A percentile compares a stretch with the other conserved stretches of the same genome.
phyloP scores from a whole-genome alignment of 2,113 vertebrate genomes.

The Trematomus loennbergii region DNA sequence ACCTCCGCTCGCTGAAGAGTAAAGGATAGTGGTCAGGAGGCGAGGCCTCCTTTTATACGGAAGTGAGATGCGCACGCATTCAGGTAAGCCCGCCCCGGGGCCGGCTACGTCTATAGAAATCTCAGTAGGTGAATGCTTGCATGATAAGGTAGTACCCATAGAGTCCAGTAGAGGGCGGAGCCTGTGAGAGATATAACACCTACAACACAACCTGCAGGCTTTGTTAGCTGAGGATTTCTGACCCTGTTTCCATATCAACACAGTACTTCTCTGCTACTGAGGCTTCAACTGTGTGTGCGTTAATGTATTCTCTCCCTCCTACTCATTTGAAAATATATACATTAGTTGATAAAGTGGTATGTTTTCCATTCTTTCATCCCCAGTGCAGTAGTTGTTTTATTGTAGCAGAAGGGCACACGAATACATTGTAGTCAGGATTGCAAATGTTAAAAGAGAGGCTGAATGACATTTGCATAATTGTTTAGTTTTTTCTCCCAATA shows the following conservation, averaged over 20 bases:
- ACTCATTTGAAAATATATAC: neutral
- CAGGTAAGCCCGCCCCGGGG: too few species aligned
- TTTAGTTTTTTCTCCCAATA: neutral
- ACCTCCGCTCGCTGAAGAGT: too few species aligned
- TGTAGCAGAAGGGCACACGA: neutral
- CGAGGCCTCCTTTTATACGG: too few species aligned
- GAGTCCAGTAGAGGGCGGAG: too few species aligned
- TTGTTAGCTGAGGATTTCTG: conserved; percentile 1
- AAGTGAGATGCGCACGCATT: too few species aligned
- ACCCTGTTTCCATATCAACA: conserved; percentile 28
- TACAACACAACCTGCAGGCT: conserved; percentile 37
- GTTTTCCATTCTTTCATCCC: neutral
- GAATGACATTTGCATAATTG: neutral
- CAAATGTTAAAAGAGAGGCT: neutral
- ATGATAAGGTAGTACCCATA: too few species aligned
- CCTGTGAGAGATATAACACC: too few species aligned
- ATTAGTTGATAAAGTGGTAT: neutral
- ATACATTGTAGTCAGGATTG: neutral
- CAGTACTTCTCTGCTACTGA: neutral
- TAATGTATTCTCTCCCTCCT: neutral
- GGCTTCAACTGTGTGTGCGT: neutral
- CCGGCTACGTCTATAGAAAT: too few species aligned
- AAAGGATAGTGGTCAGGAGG: too few species aligned
- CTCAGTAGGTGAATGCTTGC: too few species aligned
- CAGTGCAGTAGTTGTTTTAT: neutral